Base-by-base conservation (phyloP, 64 coral and sea anemone genomes). In the Pocillopora verrucosa region DNA sequence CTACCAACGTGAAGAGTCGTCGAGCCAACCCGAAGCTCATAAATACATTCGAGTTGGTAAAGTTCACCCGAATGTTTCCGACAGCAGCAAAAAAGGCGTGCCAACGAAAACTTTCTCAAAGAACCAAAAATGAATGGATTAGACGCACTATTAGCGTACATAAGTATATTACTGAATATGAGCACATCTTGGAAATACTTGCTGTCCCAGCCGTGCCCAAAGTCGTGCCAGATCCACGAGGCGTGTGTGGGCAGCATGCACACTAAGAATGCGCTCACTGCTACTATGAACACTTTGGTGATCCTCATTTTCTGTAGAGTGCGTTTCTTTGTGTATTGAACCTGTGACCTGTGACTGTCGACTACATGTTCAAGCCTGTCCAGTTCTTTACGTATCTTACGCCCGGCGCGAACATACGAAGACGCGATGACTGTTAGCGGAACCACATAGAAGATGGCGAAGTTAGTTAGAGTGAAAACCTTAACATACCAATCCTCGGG, bases 171-270 rank as follows among this genome's bases (percentile, higher is more conserved):
- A 36, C 89, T 90, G 45, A 99, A 99, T 13, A 89, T 89, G 22
- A 93, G 35, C 36, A 95, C 89, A 72, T 99, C 91, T 51, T 93
- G 74, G 36, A 95, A 93, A 19, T 89, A 60, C 12, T 89, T 60
- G 16, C 87, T 89, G 1, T 41, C 45, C 61, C 91, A 75, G 22
- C 91, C 91, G 9, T 70, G 65, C 1, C 94, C 94, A 85, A 95
- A 99, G 60, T 95, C 94, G 61, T 99, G 91, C 90, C 93, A 99
- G 61, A 99, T 79, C 97, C 97, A 99, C 11, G 88, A 83, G 26
- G 90, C 88, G n/a, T 99, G 94, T 3, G 86, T 95, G 5, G 97
- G 97, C 4, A 99, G 37, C 97, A 99, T 95, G 62, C 97, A 99
- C 19, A 99, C 38, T 2, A 86, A 82, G 70, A 99, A 99, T 16